These are phyloP conservation scores for Hyaena hyaena DNA, from an alignment of 2,113 vertebrate genomes.

Conservation along the genomic window DNA sequence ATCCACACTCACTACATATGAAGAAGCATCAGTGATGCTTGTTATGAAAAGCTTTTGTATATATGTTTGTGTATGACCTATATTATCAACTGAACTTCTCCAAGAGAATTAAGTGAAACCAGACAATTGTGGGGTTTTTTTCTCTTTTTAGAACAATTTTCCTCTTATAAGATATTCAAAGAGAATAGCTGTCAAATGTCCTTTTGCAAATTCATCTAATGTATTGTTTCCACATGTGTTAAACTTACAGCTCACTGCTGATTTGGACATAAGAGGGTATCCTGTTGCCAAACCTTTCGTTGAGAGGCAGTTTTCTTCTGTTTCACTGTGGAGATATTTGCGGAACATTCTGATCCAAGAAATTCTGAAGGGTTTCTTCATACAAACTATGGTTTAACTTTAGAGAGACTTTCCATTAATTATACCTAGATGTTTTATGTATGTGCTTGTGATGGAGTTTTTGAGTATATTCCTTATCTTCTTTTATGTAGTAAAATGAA, in stretches of 20 bases:
- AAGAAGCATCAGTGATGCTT: slow-evolving; percentile 55
- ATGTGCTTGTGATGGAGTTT: not conserved
- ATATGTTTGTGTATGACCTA: slow-evolving; percentile 37
- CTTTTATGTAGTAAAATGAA: slow-evolving; percentile 24
- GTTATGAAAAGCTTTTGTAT: slow-evolving; percentile 54
- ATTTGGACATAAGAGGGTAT: slow-evolving; percentile 45
- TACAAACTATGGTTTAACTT: not conserved
- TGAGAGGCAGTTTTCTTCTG: slow-evolving; percentile 19
- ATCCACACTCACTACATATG: not conserved
- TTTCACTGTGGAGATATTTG: slow-evolving; percentile 23
- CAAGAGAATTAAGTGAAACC: slow-evolving; percentile 74
- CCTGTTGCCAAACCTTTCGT: slow-evolving; percentile 45
- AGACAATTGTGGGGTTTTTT: slow-evolving; percentile 39
- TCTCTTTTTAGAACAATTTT: slow-evolving; percentile 45
- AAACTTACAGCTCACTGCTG: not conserved
- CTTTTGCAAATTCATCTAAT: slow-evolving; percentile 67
- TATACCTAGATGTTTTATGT: not conserved
- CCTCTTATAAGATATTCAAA: slow-evolving; percentile 61
- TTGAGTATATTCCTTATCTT: not conserved
- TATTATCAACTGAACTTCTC: slow-evolving; percentile 59
- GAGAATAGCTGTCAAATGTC: slow-evolving; percentile 66
- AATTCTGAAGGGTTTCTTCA: slow-evolving; percentile 15
- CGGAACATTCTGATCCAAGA: slow-evolving; percentile 25
- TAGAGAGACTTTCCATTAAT: slow-evolving; percentile 24
- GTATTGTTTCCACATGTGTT: slow-evolving; percentile 75